Percentiles rank a stretch among this genome's conserved stretches.
These are phyloP conservation scores for Acropternis orthonyx DNA, from an alignment of 2,797 vertebrate species.

Conservation along the genomic window DNA sequence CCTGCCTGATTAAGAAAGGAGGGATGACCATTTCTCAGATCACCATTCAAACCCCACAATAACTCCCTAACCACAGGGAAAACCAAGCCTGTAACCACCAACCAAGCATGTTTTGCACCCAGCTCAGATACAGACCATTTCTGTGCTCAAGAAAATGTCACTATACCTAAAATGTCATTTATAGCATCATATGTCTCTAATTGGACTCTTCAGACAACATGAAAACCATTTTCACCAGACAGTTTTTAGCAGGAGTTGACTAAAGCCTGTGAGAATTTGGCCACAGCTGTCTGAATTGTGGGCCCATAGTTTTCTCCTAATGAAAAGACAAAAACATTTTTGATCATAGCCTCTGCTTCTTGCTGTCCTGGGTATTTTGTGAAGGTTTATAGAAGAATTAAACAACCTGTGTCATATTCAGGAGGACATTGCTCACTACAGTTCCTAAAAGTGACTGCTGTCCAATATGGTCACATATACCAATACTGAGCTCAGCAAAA, in stretches of 20 bases:
- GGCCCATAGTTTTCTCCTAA: background rate
- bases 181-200: background rate
- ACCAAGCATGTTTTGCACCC: background rate
- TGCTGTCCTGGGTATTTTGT: background rate
- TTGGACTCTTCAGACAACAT: background rate
- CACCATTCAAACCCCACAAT: background rate
- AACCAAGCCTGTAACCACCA: background rate
- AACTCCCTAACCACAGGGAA: background rate
- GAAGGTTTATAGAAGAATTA: background rate
- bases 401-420: background rate
- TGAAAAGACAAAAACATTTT: background rate
- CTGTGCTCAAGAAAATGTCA: background rate
- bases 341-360: background rate
- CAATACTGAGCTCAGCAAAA: background rate
- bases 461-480: background rate
- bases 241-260: background rate
- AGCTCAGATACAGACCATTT: background rate
- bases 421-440: background rate
- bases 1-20: background rate
- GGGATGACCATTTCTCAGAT: background rate
- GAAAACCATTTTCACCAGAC: background rate
- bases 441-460: background rate
- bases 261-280: background rate
- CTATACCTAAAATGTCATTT: background rate
- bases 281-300: background rate